Evolutionary conservation across 2,113 vertebrate species (phyloP).

Genomic region (Cervus canadensis): DNA sequence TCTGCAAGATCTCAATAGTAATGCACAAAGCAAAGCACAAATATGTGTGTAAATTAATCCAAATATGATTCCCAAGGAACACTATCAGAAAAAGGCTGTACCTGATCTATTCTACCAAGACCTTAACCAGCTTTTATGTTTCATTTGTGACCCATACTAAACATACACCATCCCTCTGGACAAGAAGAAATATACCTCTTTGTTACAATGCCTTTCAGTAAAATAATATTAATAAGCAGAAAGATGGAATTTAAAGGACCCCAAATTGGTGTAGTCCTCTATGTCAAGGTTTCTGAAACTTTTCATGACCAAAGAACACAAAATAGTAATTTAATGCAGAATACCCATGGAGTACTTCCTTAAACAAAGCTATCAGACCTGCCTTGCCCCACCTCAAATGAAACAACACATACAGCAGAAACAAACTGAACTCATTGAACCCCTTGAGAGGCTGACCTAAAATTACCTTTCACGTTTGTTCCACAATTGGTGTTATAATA

Average conservation of each 20-base stretch:
- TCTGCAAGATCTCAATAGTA: not conserved
- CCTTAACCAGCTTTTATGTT: not conserved
- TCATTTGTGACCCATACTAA: slow-evolving; percentile 7
- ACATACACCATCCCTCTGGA: not conserved
- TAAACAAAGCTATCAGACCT: not conserved
- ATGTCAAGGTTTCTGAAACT: not conserved
- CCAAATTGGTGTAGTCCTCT: not conserved
- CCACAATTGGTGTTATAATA: not conserved
- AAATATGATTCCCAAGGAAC: slow-evolving; percentile 29
- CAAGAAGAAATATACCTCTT: not conserved
- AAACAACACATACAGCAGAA: not conserved
- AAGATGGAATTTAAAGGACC: not conserved
- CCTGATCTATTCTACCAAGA: not conserved
- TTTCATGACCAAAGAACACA: slow-evolving; percentile 13
- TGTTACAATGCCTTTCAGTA: not conserved
- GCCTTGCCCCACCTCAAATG: not conserved
- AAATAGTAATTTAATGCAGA: slow-evolving; percentile 17
- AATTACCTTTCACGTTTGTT: not conserved
- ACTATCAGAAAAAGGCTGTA: not conserved
- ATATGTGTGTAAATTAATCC: slow-evolving; percentile 30
- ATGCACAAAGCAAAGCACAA: not conserved
- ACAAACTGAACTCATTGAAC: not conserved
- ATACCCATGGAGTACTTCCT: not conserved
- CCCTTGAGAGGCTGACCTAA: not conserved
- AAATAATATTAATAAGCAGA: not conserved